Base-by-base conservation (phyloP, 2,113 vertebrate species). In the Terrapene triunguis region DNA sequence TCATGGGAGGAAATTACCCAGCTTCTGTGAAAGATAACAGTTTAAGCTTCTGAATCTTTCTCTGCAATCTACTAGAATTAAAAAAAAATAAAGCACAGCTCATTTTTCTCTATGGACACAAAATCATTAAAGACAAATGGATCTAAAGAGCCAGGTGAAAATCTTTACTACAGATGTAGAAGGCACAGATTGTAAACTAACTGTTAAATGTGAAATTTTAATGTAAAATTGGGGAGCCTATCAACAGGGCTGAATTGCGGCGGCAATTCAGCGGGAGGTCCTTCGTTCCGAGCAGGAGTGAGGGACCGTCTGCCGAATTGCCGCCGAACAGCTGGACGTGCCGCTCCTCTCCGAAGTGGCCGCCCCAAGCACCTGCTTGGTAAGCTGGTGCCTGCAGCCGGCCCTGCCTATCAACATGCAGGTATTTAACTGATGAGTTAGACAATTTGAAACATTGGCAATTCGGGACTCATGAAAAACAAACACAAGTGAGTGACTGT, bases 391-490 rank as follows among this genome's bases (percentile, higher is more conserved):
- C 44, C 44, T 44, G 44, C 5, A 44, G 44, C 44, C 44, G 44
- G 44, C 44, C 44, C 44, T 44, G 95, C 96, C 95, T 97, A 93
- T 93, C 93, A 88, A 96, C 2, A 0, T 82, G 81, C 93, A 96
- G 87, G 85, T 76, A 91, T 85, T 89, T 88, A 84, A 94, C 81
- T 85, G 92, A 93, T 87, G 65, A 94, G 85, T 83, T 94, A 95
- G 87, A 35, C 35, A 38, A n/a, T 94, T 1, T 96, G 92, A 96
- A 97, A 89, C 38, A 96, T 83, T 91, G 96, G 95, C 92, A 89
- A 95, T 92, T 42, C 85, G 93, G 92, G 87, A 95, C 90, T 93
- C 93, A 94, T 94, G 89, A 96, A 97, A 96, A 94, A 96, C 94
- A 94, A 94, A 90, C 35, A 65, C 7, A 35, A 65, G 92, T 91